A percentile compares a stretch with the other conserved stretches of the same genome.
phyloP scores from a whole-genome alignment of 1,140 invertebrate genomes.

The Leptopilina boulardi region DNA sequence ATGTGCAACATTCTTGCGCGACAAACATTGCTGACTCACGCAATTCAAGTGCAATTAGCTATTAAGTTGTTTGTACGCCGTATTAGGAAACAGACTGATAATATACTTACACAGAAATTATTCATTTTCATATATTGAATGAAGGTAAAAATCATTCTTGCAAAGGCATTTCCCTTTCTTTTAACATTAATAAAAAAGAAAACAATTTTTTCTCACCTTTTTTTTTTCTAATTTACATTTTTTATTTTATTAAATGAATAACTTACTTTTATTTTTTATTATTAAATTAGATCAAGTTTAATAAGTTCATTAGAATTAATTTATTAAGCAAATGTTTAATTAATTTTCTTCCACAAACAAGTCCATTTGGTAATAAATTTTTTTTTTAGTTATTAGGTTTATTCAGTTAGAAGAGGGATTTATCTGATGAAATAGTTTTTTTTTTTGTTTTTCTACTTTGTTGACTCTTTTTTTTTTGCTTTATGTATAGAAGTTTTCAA shows the following conservation, averaged over 20 bases:
- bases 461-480: no score
- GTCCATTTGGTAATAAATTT: not conserved
- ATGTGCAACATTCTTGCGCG: slow-evolving; percentile 42
- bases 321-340: not conserved
- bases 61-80: slow-evolving; percentile 29
- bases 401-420: no score
- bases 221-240: no score
- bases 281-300: not conserved
- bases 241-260: no score
- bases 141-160: not conserved
- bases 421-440: no score
- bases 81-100: slow-evolving; percentile 17
- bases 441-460: no score
- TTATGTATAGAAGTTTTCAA: no score
- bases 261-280: no score
- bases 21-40: slow-evolving; percentile 46
- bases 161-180: slow-evolving; percentile 2
- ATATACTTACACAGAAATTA: not conserved
- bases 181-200: not conserved
- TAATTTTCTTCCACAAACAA: not conserved
- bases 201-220: not conserved
- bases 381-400: not conserved
- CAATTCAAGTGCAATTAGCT: slow-evolving; percentile 30
- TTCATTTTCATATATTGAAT: not conserved
- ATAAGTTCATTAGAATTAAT: not conserved